Conservation (phyloP, 2,888 invertebrate genomes). For the Rhaphigaster nebulosa region DNA sequence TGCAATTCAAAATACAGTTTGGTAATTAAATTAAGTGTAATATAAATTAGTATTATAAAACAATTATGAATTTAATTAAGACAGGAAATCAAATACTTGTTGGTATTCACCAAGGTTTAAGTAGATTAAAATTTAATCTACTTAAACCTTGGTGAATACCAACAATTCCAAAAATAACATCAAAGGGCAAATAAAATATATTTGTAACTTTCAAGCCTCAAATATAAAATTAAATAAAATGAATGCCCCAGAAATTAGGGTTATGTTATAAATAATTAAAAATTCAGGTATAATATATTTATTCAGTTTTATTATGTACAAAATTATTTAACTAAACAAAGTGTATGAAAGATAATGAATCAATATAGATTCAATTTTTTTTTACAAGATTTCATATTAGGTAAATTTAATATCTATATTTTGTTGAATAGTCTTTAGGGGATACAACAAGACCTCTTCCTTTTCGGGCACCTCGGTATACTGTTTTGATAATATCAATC, state of each 20-base stretch:
- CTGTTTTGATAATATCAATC: conserved; percentile 99
- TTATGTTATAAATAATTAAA: not conserved
- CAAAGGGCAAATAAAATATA: not conserved
- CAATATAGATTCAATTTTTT: not conserved
- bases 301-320: not conserved
- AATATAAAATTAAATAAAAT: not conserved
- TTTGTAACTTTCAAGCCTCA: not conserved
- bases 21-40: no score
- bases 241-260: not conserved
- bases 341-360: not conserved
- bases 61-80: no score
- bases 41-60: no score
- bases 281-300: not conserved
- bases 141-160: no score
- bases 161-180: no score
- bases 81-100: no score
- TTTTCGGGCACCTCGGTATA: conserved; percentile 97
- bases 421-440: conserved; percentile 99
- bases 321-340: not conserved
- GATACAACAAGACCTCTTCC: conserved; percentile 98
- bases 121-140: no score
- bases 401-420: conserved; percentile 90
- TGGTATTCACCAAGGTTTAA: no score
- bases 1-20: no score
- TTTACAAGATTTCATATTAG: not conserved